Evolutionary conservation across 2,888 invertebrate species (phyloP), one percentile per base, ranked within the genome.

Genomic region (Megastigmus dorsalis): DNA sequence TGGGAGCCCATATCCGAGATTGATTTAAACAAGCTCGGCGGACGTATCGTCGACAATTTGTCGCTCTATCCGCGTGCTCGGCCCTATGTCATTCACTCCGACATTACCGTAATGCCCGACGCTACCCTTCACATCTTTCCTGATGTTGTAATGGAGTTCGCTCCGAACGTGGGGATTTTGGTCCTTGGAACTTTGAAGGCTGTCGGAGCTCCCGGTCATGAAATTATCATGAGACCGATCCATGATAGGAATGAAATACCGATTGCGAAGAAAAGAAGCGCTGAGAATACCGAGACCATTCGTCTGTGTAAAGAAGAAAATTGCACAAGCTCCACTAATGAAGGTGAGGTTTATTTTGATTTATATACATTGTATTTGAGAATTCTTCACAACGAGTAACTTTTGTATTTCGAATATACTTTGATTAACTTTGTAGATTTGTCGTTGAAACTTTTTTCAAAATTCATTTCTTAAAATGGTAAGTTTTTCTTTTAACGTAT

Each of bases 81-180:
- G 43, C 96, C 97, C 0, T 98, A 97, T 82, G 85, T 93, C 0
- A 91, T 99, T 18, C 92, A 91, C 78, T 92, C 96, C 0, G 99
- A 99, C 87, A 93, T 99, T 45, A 99, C 99, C 0, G 93, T 99
- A 0, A 98, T 99, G 98, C 98, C 99, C 0, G 95, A 93, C 75
- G 95, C 93, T 0, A 95, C 94, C 0, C 88, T 99, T 38, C 93
- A 93, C 0, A 96, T 99, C 70, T 92, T 93, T 79, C 94, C 97
- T 1, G 98, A 97, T 5, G 97, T 97, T 0, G 91, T 94, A 7
- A 89, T 99, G 87, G 97, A 98, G 88, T 98, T 99, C 86, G 94
- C 94, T 43, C 96, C 99, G 0, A 97, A 97, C 88, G 95, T 99
- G 62, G 98, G 99, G 0, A 96, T 99, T 76, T 89, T 99, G 26